Percentiles rank a stretch among this genome's conserved stretches.
Evolutionary conservation across 2,888 invertebrate genomes (phyloP).

Genomic region (Acleris holmiana): DNA sequence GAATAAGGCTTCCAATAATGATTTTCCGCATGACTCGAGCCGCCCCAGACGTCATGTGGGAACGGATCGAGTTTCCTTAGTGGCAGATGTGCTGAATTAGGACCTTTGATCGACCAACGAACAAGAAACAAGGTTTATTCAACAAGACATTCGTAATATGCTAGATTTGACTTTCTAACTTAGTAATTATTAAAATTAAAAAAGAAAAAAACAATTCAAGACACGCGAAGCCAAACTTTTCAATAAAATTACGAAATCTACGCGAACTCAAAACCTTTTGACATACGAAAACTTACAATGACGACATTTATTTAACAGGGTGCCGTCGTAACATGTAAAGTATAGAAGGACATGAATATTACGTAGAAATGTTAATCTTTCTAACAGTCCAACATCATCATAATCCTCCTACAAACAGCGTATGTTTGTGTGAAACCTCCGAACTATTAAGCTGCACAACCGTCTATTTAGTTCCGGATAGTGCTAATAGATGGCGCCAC

Average conservation of each 20-base stretch:
- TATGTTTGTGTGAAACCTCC: constrained; percentile 2
- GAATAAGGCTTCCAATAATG: constrained; percentile 23
- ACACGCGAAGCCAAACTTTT: no score
- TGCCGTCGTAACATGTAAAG: no score
- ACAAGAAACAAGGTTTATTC: background rate
- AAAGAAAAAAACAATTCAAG: no score
- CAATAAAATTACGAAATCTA: no score
- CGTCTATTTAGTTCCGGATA: constrained; percentile 14
- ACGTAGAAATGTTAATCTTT: no score
- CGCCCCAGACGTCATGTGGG: constrained; percentile 22
- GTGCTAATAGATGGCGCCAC: constrained; percentile 25
- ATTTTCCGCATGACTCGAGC: constrained; percentile 24
- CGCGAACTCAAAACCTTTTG: no score
- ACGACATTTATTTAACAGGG: no score
- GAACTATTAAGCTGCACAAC: constrained; percentile 13
- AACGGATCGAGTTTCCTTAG: constrained; percentile 22
- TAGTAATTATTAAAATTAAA: no score
- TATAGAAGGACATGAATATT: no score
- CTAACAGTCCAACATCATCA: background rate
- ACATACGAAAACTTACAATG: no score
- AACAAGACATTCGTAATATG: no score
- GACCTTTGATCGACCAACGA: background rate
- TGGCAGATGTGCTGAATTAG: constrained; percentile 1
- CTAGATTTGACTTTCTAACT: no score
- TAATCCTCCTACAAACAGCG: background rate